Conservation (phyloP, 2,797 vertebrate species). For the Danio albolineatus region DNA sequence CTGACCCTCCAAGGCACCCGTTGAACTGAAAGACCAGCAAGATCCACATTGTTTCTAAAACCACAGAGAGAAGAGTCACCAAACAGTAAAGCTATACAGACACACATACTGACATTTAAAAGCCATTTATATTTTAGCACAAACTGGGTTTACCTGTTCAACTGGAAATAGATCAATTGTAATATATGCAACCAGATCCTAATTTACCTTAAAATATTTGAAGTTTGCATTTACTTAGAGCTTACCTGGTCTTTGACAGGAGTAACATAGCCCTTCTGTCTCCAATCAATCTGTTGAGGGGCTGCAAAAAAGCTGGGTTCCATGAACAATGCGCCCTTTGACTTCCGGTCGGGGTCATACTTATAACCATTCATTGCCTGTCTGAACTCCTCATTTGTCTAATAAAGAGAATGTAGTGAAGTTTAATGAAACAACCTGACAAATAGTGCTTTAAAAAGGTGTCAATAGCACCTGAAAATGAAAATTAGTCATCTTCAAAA, state of each 20-base stretch:
- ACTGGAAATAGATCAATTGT: no score
- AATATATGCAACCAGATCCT: no score
- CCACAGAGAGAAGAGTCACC: not conserved
- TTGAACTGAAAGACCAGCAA: constrained; percentile 86
- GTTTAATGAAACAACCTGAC: no score
- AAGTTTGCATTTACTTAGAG: no score
- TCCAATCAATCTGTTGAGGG: constrained; percentile 83
- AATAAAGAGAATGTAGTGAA: not conserved
- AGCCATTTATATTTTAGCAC: no score
- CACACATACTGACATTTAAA: no score
- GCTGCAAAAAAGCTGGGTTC: constrained; percentile 74
- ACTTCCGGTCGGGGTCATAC: constrained; percentile 64
- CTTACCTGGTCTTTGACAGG: constrained; percentile 86
- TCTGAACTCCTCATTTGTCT: constrained; percentile 84
- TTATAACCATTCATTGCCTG: constrained; percentile 83
- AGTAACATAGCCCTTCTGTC: constrained; percentile 84
- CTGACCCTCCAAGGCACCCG: constrained; percentile 85
- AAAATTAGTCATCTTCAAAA: not conserved
- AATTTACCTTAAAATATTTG: no score
- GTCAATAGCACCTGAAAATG: no score
- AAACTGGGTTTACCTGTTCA: no score
- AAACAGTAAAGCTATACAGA: no score
- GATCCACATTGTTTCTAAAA: constrained; percentile 84
- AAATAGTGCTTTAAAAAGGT: not conserved
- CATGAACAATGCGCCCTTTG: constrained; percentile 75